phyloP scores from a whole-genome alignment of 1,140 invertebrate genomes.

The Panulirus ornatus region DNA sequence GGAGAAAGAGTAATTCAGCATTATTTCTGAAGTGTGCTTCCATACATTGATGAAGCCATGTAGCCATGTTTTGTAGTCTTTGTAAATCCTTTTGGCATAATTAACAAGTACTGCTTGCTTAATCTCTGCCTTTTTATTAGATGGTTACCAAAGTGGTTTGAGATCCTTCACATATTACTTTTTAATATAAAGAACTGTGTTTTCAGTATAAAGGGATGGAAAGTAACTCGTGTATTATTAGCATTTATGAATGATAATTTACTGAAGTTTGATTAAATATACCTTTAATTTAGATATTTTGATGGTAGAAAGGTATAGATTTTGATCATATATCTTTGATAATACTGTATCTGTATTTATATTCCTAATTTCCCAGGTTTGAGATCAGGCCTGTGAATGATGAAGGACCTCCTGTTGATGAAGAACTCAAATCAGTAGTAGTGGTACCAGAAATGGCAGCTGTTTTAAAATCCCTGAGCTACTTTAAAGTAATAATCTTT shows the following conservation, averaged over 20 bases:
- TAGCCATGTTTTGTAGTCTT: too few relatives aligned
- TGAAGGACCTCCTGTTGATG: conserved; percentile 18
- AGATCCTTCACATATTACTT: too few relatives aligned
- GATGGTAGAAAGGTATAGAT: too few relatives aligned
- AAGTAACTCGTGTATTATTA: not conserved
- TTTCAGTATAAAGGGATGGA: not conserved
- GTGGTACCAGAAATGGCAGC: conserved; percentile 32
- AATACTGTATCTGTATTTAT: not conserved
- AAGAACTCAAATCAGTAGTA: conserved; percentile 7
- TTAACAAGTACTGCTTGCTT: too few relatives aligned
- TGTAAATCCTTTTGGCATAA: too few relatives aligned
- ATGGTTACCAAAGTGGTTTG: too few relatives aligned
- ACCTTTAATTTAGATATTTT: not conserved
- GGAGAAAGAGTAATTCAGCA: too few relatives aligned
- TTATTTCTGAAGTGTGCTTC: too few relatives aligned
- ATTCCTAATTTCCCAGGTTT: conserved; percentile 21
- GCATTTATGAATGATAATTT: not conserved
- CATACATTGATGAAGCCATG: too few relatives aligned
- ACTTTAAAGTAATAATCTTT: conserved; percentile 36
- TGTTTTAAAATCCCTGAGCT: not conserved
- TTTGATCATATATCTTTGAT: too few relatives aligned
- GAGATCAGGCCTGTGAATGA: conserved; percentile 40
- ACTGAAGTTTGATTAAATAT: not conserved
- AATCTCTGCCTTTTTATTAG: too few relatives aligned
- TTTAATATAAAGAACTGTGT: too few relatives aligned